Evolutionary conservation across 1,140 invertebrate species (phyloP).

Genomic region (Drosophila nasuta): DNA sequence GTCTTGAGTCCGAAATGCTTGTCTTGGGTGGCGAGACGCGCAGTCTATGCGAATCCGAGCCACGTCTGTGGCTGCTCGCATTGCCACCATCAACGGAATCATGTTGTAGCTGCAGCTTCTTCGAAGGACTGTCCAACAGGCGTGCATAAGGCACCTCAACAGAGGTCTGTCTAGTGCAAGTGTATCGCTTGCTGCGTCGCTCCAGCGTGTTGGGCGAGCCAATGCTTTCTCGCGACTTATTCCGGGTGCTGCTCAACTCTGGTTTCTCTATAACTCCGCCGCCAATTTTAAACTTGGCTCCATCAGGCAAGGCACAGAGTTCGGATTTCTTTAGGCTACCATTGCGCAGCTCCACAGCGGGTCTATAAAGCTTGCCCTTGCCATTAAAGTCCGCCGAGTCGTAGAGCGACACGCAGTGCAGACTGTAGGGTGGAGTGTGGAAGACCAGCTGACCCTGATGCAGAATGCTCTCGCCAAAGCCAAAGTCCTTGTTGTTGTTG

Average conservation of each 20-base stretch:
- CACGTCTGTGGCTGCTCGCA: conserved; percentile 81
- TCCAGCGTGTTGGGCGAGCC: conserved; percentile 81
- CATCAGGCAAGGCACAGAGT: conserved; percentile 56
- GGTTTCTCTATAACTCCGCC: conserved; percentile 69
- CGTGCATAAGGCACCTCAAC: conserved; percentile 92
- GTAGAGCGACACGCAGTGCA: conserved; percentile 91
- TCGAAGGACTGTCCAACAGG: conserved; percentile 88
- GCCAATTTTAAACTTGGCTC: conserved; percentile 74
- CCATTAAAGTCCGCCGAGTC: conserved; percentile 86
- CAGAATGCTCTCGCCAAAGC: conserved; percentile 97
- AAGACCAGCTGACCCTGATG: conserved; percentile 95
- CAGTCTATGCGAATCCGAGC: conserved; percentile 90
- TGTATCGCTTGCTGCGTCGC: conserved; percentile 74
- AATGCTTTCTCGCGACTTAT: conserved; percentile 77
- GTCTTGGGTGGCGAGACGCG: conserved; percentile 86
- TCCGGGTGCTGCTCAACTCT: conserved; percentile 63
- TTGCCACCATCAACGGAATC: conserved; percentile 81
- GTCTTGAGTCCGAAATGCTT: conserved; percentile 92
- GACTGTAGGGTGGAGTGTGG: conserved; percentile 94
- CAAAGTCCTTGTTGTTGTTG: conserved; percentile 87
- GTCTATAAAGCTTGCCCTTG: conserved; percentile 77
- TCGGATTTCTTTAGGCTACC: conserved; percentile 81
- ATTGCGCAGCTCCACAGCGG: conserved; percentile 65
- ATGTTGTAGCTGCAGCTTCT: conserved; percentile 71
- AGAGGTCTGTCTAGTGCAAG: conserved; percentile 77